Conservation (phyloP, 2,113 vertebrate species). For the Myanophis thanlyinensis region DNA sequence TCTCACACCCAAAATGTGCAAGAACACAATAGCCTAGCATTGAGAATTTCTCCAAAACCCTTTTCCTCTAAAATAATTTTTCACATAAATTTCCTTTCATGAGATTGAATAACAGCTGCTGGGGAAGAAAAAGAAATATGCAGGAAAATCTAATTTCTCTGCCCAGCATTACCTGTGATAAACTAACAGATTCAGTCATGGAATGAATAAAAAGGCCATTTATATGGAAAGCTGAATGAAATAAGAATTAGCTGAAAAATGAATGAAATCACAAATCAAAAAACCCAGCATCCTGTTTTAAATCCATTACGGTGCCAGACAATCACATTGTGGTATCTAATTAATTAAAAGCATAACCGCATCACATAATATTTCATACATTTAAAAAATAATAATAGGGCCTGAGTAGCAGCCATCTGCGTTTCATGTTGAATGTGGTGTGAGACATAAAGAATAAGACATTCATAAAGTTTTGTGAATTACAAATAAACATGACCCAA, state of each 20-base stretch:
- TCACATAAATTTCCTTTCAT: not conserved
- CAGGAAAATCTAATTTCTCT: not conserved
- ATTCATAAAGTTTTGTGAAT: not conserved
- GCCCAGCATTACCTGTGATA: not conserved
- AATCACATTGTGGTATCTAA: slow-evolving; percentile 46
- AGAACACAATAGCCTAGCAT: not conserved
- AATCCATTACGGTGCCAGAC: slow-evolving; percentile 45
- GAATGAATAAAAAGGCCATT: slow-evolving; percentile 24
- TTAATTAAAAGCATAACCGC: slow-evolving; percentile 51
- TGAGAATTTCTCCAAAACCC: not conserved
- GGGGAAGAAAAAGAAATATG: not conserved
- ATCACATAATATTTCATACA: slow-evolving; percentile 48
- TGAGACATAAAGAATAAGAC: not conserved
- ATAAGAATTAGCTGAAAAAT: not conserved
- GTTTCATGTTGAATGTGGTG: not conserved
- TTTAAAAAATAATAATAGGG: not conserved
- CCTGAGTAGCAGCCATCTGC: not conserved
- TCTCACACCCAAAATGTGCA: not conserved
- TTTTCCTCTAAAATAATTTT: not conserved
- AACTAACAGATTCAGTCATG: not conserved
- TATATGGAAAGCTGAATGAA: slow-evolving; percentile 21
- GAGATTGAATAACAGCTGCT: not conserved
- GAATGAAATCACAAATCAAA: not conserved
- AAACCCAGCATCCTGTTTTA: slow-evolving; percentile 24
- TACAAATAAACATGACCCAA: not conserved